These are phyloP conservation scores for Gymnocephalus cernua DNA, from an alignment of 2,113 vertebrate genomes.

Conservation along the genomic window DNA sequence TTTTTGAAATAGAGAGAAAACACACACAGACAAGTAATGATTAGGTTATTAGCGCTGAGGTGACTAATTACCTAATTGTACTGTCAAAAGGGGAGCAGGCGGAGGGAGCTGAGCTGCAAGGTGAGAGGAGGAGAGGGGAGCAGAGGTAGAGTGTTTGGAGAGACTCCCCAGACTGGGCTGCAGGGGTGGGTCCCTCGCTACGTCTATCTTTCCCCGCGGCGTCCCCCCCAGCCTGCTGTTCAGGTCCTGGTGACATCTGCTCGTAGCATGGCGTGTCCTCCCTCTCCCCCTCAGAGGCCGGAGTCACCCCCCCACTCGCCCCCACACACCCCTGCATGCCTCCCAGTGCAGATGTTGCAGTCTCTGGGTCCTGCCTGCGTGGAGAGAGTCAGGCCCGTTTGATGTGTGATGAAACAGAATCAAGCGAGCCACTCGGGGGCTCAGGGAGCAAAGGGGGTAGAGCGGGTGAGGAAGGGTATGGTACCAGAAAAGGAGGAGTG, in stretches of 20 bases:
- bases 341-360: conserved; percentile 94
- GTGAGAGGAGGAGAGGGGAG: conserved; percentile 61
- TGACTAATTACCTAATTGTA: conserved; percentile 87
- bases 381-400: conserved; percentile 92
- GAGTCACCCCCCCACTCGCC: conserved; percentile 56
- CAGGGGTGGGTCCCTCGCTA: conserved; percentile 62
- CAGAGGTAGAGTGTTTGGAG: conserved; percentile 66
- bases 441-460: conserved; percentile 78
- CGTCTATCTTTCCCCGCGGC: conserved; percentile 68
- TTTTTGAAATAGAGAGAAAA: conserved; percentile 75
- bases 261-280: conserved; percentile 81
- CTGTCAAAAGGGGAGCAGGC: conserved; percentile 77
- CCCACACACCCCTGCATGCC: conserved; percentile 42
- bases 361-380: conserved; percentile 90
- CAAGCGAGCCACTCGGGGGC: conserved; percentile 90
- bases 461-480: conserved; percentile 57
- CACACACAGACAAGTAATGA: conserved; percentile 79
- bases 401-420: conserved; percentile 99
- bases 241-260: conserved; percentile 94
- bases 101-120: conserved; percentile 62
- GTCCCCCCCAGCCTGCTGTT: conserved; percentile 84
- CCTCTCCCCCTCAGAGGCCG: conserved; percentile 82
- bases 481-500: conserved; percentile 49
- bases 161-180: conserved; percentile 70
- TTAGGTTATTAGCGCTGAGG: conserved; percentile 83